A percentile compares a stretch with the other conserved stretches of the same genome.
Conservation (phyloP, 2,113 vertebrate genomes). For the Edolisoma coerulescens region DNA sequence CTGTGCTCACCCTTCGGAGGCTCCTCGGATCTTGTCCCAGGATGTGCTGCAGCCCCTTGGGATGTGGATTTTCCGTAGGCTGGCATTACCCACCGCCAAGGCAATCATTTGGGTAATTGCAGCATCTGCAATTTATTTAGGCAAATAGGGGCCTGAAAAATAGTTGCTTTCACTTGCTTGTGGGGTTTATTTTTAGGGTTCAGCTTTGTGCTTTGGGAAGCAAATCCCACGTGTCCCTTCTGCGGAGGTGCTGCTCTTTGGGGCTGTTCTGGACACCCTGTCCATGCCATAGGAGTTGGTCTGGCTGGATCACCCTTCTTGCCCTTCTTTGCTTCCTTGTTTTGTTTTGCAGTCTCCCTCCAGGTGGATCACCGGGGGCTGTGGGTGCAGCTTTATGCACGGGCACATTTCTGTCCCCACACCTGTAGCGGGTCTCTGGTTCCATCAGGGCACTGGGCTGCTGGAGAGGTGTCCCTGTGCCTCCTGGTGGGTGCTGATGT, state of each 20-base stretch:
- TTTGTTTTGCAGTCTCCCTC: accelerated
- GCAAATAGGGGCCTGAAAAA: not conserved
- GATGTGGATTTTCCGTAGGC: not conserved
- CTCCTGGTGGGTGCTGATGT: not conserved
- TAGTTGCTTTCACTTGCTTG: not conserved
- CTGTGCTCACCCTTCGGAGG: not conserved
- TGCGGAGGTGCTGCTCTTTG: not conserved
- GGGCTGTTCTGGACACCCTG: not conserved
- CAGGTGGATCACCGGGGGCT: not conserved
- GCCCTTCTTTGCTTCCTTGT: not conserved
- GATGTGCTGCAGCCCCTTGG: not conserved
- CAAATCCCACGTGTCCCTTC: accelerated
- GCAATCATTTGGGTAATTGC: not conserved
- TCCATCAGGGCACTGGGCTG: accelerated
- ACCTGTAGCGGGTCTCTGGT: accelerated
- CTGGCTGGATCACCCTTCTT: not conserved
- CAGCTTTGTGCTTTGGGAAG: not conserved
- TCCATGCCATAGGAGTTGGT: accelerated
- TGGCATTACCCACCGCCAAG: not conserved
- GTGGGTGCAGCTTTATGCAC: not conserved
- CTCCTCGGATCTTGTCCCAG: not conserved
- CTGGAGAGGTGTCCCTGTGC: not conserved
- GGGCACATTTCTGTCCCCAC: not conserved
- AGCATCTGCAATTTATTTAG: not conserved
- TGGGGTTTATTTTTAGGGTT: not conserved